Evolutionary conservation across 2,797 vertebrate genomes (phyloP).

Genomic region (Oreortyx pictus): DNA sequence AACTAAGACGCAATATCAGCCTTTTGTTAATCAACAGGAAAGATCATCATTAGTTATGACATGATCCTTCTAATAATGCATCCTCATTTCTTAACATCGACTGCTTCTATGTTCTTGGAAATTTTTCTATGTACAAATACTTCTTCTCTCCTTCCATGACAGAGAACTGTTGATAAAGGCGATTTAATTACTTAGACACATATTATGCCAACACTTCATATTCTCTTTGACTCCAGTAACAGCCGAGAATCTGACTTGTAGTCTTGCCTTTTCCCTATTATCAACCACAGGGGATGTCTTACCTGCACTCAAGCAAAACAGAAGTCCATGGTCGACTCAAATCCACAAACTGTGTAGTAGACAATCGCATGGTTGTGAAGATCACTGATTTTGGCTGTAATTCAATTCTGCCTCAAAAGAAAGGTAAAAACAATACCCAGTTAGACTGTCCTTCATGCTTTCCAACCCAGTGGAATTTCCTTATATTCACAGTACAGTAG

Average conservation of each 20-base stretch:
- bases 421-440: slow-evolving; percentile 77
- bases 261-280: slow-evolving; percentile 3
- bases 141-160: neutral
- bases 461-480: neutral
- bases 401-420: slow-evolving; percentile 87
- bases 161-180: neutral
- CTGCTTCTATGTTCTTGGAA: neutral
- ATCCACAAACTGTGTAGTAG: slow-evolving; percentile 96
- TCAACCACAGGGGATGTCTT: slow-evolving; percentile 92
- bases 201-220: neutral
- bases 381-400: slow-evolving; percentile 97
- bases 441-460: neutral
- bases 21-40: neutral
- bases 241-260: neutral
- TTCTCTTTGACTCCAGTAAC: neutral
- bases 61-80: neutral
- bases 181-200: neutral
- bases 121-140: neutral
- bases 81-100: neutral
- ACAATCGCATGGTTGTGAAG: slow-evolving; percentile 97
- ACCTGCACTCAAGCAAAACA: slow-evolving; percentile 93
- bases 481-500: neutral
- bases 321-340: slow-evolving; percentile 92
- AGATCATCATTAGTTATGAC: neutral
- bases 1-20: neutral